These are phyloP conservation scores for Channa argus DNA, from an alignment of 2,113 vertebrate genomes.

Conservation along the genomic window DNA sequence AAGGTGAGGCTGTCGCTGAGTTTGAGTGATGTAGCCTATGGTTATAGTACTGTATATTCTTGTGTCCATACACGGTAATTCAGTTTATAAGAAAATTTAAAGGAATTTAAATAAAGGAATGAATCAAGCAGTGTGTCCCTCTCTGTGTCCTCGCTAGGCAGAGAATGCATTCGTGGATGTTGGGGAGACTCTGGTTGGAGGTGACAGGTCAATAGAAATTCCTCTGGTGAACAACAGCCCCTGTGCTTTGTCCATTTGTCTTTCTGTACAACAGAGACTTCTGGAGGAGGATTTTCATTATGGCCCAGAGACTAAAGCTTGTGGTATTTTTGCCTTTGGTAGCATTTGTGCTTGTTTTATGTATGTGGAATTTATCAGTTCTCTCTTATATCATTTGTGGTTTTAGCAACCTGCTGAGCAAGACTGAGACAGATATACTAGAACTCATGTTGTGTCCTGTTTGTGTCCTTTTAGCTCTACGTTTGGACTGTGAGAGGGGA, in stretches of 20 bases:
- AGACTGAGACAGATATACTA: neutral
- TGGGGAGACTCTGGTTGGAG: slow-evolving; percentile 86
- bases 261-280: slow-evolving; percentile 85
- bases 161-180: slow-evolving; percentile 83
- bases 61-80: neutral
- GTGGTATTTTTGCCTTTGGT: slow-evolving; percentile 78
- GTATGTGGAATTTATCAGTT: neutral
- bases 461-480: slow-evolving; percentile 78
- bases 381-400: neutral
- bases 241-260: slow-evolving; percentile 86
- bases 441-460: neutral
- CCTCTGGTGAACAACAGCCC: slow-evolving; percentile 86
- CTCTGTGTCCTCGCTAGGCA: slow-evolving; percentile 76
- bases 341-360: neutral
- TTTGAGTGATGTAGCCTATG: neutral
- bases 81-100: neutral
- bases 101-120: too few relatives aligned
- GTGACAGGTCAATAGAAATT: slow-evolving; percentile 78
- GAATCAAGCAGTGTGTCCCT: neutral
- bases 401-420: neutral
- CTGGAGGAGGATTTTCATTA: slow-evolving; percentile 51
- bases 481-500: slow-evolving; percentile 84
- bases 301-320: slow-evolving; percentile 48
- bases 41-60: neutral
- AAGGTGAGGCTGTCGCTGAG: slow-evolving; percentile 70